These are phyloP conservation scores for Ormyrus thymus DNA, from an alignment of 2,888 invertebrate genomes.

Conservation along the genomic window DNA sequence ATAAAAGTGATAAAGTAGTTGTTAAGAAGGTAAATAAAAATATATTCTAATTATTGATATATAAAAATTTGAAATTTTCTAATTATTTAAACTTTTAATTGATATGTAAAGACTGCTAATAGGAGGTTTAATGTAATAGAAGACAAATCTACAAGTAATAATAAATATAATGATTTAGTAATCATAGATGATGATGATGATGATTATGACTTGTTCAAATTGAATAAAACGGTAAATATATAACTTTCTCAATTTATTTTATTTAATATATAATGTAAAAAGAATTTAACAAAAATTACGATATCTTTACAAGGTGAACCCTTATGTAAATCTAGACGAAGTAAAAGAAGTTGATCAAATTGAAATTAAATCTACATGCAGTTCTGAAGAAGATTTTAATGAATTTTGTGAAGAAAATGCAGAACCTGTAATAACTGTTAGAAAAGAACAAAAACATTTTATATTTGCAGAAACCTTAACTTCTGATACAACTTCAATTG, in stretches of 20 bases:
- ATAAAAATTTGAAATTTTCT: too few species aligned
- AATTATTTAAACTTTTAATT: not conserved
- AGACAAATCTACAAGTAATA: not conserved
- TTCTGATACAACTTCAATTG: not conserved
- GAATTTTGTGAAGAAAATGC: slow-evolving; percentile 47
- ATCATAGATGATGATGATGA: slow-evolving; percentile 26
- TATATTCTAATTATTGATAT: too few species aligned
- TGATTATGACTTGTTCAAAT: slow-evolving; percentile 14
- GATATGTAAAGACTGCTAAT: not conserved
- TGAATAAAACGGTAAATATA: slow-evolving; percentile 20
- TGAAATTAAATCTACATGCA: not conserved
- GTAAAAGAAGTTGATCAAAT: slow-evolving; percentile 1
- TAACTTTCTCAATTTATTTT: slow-evolving; percentile 11
- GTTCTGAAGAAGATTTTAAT: slow-evolving; percentile 28
- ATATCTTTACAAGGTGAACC: not conserved
- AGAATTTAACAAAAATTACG: too few species aligned
- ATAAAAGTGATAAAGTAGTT: too few species aligned
- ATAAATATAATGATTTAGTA: slow-evolving; percentile 22
- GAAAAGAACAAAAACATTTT: slow-evolving; percentile 31
- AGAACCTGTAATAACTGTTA: slow-evolving; percentile 37
- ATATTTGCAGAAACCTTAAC: slow-evolving; percentile 17
- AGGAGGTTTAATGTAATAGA: not conserved
- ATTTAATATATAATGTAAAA: not conserved
- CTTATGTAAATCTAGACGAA: slow-evolving; percentile 1
- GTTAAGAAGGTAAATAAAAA: too few species aligned